Evolutionary conservation across 1,140 invertebrate species (phyloP).

Genomic region (Vanessa tameamea): DNA sequence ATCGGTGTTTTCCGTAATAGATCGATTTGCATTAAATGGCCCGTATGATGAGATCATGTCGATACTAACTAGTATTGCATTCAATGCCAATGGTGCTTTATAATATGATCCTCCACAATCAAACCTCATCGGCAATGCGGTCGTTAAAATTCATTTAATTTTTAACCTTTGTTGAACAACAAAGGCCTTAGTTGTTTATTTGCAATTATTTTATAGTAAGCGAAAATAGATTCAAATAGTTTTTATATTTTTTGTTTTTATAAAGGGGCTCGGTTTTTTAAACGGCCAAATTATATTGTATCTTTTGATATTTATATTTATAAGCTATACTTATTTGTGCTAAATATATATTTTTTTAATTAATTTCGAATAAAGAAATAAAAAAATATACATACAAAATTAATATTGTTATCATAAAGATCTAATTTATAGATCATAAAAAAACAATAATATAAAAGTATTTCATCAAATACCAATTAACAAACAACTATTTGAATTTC

Average conservation of each 20-base stretch:
- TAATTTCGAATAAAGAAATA: too few species aligned
- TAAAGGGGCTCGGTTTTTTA: too few species aligned
- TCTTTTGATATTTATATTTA: too few species aligned
- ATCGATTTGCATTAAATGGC: constrained; percentile 74
- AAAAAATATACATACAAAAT: too few species aligned
- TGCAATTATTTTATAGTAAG: background rate
- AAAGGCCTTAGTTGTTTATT: background rate
- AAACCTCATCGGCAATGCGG: background rate
- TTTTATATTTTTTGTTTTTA: background rate
- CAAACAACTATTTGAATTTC: constrained; percentile 11
- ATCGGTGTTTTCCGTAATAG: constrained; percentile 61
- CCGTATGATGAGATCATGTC: constrained; percentile 69
- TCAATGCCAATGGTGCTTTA: constrained; percentile 46
- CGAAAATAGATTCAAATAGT: background rate
- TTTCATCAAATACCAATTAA: constrained; percentile 9
- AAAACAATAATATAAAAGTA: constrained; percentile 3
- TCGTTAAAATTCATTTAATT: constrained; percentile 2
- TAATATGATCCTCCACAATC: background rate
- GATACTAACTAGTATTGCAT: constrained; percentile 57
- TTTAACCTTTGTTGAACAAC: constrained; percentile 6
- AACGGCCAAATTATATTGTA: too few species aligned
- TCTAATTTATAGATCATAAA: background rate
- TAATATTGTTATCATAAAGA: background rate
- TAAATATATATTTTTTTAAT: too few species aligned
- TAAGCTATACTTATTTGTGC: too few species aligned